Conservation (phyloP, 2,888 invertebrate genomes). For the Temnothorax ravouxi region DNA sequence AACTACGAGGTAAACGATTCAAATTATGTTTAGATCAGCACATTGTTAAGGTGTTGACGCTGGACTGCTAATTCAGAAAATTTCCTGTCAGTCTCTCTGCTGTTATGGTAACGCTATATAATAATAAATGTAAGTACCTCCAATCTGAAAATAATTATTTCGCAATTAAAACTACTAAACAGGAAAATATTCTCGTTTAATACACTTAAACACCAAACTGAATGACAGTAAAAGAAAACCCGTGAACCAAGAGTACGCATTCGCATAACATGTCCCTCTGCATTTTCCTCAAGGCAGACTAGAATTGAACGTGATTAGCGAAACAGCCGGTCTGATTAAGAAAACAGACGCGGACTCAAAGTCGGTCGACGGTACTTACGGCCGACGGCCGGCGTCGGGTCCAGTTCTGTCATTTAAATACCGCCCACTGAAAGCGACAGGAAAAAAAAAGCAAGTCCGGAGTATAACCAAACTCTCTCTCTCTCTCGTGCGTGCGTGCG, state of each 20-base stretch:
- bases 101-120: neutral
- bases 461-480: slow-evolving; percentile 42
- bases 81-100: neutral
- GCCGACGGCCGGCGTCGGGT: neutral
- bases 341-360: slow-evolving; percentile 1
- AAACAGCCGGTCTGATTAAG: neutral
- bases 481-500: neutral
- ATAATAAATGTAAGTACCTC: no score
- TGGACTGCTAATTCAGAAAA: neutral
- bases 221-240: neutral
- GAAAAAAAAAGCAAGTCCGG: neutral
- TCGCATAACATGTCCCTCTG: no score
- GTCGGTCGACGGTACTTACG: neutral
- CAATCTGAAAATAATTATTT: neutral
- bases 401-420: slow-evolving; percentile 73
- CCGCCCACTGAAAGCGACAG: slow-evolving; percentile 70
- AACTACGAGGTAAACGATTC: neutral
- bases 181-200: neutral
- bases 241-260: neutral
- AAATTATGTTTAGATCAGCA: slow-evolving; percentile 7
- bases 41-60: neutral
- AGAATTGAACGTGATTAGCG: neutral
- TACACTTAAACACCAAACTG: neutral
- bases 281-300: neutral
- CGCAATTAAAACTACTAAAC: neutral